A percentile compares a stretch with the other conserved stretches of the same genome.
Conservation (phyloP, 1,140 invertebrate genomes). For the Planococcus citri region DNA sequence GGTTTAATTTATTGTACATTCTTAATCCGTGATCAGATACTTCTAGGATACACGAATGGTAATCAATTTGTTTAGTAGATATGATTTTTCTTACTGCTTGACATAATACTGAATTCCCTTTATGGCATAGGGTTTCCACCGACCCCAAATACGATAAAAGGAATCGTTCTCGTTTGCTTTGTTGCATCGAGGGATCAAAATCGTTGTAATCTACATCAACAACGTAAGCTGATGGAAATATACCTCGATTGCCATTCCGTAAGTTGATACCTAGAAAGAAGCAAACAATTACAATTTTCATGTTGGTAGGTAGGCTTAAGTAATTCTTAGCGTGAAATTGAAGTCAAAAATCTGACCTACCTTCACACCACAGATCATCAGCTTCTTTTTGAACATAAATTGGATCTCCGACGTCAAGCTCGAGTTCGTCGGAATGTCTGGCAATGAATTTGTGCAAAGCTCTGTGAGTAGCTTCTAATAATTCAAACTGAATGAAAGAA, state of each 20-base stretch:
- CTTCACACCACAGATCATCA: slow-evolving; percentile 96
- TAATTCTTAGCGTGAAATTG: no score
- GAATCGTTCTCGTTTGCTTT: slow-evolving; percentile 77
- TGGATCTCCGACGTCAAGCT: slow-evolving; percentile 93
- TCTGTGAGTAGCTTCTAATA: slow-evolving; percentile 87
- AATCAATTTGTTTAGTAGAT: slow-evolving; percentile 48
- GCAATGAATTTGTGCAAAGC: slow-evolving; percentile 92
- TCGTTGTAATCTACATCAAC: slow-evolving; percentile 92
- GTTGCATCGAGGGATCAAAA: slow-evolving; percentile 72
- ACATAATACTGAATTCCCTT: slow-evolving; percentile 77
- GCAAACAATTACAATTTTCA: neutral
- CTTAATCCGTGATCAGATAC: slow-evolving; percentile 88
- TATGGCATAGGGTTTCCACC: slow-evolving; percentile 86
- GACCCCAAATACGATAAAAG: slow-evolving; percentile 88
- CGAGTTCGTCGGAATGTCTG: slow-evolving; percentile 85
- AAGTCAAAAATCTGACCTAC: no score
- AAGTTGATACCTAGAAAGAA: slow-evolving; percentile 70
- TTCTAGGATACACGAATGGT: slow-evolving; percentile 74
- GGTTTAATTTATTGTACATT: slow-evolving; percentile 80
- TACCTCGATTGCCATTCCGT: slow-evolving; percentile 78
- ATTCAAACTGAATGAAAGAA: slow-evolving; percentile 50
- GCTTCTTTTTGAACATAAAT: slow-evolving; percentile 92
- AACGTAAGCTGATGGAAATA: slow-evolving; percentile 92
- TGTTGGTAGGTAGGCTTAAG: no score
- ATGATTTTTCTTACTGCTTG: slow-evolving; percentile 73